Evolutionary conservation across 2,113 vertebrate species (phyloP).

Genomic region (Oryzias woworae): DNA sequence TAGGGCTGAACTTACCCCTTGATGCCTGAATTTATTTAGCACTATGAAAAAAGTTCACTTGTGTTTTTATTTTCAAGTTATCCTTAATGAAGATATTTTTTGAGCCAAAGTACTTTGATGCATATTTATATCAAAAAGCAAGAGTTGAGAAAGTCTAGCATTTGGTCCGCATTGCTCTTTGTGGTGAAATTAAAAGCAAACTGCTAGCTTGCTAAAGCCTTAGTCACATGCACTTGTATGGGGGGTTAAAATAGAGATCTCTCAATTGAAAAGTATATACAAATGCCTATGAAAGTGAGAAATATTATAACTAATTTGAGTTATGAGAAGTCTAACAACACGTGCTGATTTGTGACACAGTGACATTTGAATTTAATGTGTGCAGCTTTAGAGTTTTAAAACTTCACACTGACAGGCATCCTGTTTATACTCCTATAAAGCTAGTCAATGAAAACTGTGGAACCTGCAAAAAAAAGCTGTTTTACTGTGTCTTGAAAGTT

Average conservation of each 20-base stretch:
- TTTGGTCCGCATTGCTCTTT: no score
- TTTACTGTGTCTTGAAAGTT: constrained; percentile 42
- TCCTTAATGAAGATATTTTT: no score
- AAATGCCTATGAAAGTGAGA: constrained; percentile 23
- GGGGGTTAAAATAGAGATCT: neutral
- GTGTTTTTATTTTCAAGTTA: no score
- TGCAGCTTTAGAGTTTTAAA: constrained; percentile 39
- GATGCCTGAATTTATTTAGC: no score
- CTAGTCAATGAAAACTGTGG: constrained; percentile 56
- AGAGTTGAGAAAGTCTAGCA: no score
- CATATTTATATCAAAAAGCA: no score
- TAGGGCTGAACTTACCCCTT: no score
- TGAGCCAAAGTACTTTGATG: no score
- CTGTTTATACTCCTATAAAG: constrained; percentile 63
- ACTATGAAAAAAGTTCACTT: no score
- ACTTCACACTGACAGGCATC: constrained; percentile 28
- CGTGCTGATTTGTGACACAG: constrained; percentile 36
- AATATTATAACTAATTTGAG: constrained; percentile 35
- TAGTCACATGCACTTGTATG: no score
- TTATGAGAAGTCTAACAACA: constrained; percentile 36
- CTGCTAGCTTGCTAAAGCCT: no score
- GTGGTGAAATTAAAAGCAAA: no score
- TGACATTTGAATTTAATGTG: constrained; percentile 40
- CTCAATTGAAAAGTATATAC: constrained; percentile 8
- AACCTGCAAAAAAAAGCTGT: constrained; percentile 49